These are phyloP conservation scores for Macquaria australasica DNA, from an alignment of 2,113 vertebrate species.

Conservation along the genomic window DNA sequence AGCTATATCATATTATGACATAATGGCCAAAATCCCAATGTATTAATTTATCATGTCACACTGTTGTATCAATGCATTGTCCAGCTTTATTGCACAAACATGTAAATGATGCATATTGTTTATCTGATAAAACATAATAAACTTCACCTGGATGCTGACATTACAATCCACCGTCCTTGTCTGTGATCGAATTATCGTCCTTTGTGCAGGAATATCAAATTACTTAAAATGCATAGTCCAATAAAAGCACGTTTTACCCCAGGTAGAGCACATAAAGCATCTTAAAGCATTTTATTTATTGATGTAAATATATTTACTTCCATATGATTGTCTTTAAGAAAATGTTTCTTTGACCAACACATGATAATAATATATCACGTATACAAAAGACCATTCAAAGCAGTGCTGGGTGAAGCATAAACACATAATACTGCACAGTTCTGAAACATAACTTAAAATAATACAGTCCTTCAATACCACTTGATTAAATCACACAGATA, in stretches of 20 bases:
- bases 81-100: conserved; percentile 67
- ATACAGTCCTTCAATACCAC: conserved; percentile 52
- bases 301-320: conserved; percentile 42
- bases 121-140: conserved; percentile 34
- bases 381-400: conserved; percentile 52
- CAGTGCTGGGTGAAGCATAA: conserved; percentile 47
- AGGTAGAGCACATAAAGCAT: conserved; percentile 30
- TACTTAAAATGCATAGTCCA: neutral
- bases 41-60: neutral
- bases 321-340: conserved; percentile 68
- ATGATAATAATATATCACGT: conserved; percentile 37
- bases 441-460: conserved; percentile 71
- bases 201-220: neutral
- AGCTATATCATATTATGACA: neutral
- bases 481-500: conserved; percentile 51
- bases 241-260: conserved; percentile 22
- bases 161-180: neutral
- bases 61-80: conserved; percentile 23
- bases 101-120: conserved; percentile 51
- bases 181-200: neutral
- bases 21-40: neutral
- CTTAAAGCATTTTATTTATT: conserved; percentile 64
- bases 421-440: conserved; percentile 72
- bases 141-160: conserved; percentile 3
- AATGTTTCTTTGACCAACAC: conserved; percentile 31